phyloP scores from a whole-genome alignment of 2,888 invertebrate species.

The Lithophane ornitopus region DNA sequence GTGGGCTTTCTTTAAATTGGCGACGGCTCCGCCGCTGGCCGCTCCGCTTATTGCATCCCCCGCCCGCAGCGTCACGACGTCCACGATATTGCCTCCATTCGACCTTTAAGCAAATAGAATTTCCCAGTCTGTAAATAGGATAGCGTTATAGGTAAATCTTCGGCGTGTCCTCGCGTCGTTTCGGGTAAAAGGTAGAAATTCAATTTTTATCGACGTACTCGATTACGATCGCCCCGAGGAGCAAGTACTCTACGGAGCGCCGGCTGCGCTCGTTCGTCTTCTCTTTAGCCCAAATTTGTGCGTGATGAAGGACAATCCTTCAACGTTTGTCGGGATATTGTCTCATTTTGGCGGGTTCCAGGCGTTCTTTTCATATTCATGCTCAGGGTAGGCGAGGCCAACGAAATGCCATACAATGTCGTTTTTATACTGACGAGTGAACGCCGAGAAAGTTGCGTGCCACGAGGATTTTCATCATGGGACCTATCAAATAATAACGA shows the following conservation, averaged over 20 bases:
- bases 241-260: slow-evolving; percentile 52
- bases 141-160: slow-evolving; percentile 86
- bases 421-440: slow-evolving; percentile 88
- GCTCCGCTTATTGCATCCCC: slow-evolving; percentile 90
- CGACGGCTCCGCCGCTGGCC: slow-evolving; percentile 88
- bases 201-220: slow-evolving; percentile 82
- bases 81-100: slow-evolving; percentile 90
- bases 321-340: slow-evolving; percentile 84
- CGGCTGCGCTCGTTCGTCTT: slow-evolving; percentile 62
- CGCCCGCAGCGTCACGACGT: slow-evolving; percentile 87
- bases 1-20: slow-evolving; percentile 91
- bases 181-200: slow-evolving; percentile 82
- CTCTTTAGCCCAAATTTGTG: slow-evolving; percentile 80
- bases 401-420: slow-evolving; percentile 84
- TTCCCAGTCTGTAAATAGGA: slow-evolving; percentile 88
- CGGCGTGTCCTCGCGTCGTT: slow-evolving; percentile 79
- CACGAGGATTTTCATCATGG: slow-evolving; percentile 87
- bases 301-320: slow-evolving; percentile 87
- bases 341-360: slow-evolving; percentile 79
- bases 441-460: slow-evolving; percentile 88
- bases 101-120: slow-evolving; percentile 90
- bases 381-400: slow-evolving; percentile 76
- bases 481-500: slow-evolving; percentile 89
- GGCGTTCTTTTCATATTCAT: slow-evolving; percentile 85
- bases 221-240: slow-evolving; percentile 76